phyloP scores from a whole-genome alignment of 2,113 vertebrate genomes.

The Holacanthus passer region DNA sequence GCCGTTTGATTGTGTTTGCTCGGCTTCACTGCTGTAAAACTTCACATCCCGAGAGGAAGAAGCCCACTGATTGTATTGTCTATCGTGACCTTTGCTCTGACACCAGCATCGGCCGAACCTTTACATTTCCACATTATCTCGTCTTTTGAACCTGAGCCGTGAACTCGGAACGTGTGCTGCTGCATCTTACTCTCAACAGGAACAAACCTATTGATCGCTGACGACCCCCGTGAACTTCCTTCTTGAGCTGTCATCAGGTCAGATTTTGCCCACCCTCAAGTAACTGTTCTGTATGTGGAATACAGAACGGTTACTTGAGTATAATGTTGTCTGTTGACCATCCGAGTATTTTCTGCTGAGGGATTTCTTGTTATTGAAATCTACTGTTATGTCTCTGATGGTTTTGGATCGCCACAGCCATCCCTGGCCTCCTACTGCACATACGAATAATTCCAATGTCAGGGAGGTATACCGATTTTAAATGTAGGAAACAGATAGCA shows the following conservation, averaged over 20 bases:
- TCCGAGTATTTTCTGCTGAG: not conserved
- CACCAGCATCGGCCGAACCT: not conserved
- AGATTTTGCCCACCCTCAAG: too few species aligned
- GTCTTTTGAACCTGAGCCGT: not conserved
- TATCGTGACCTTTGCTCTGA: slow-evolving; percentile 7
- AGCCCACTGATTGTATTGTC: not conserved
- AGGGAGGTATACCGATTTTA: not conserved
- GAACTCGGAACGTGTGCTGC: not conserved
- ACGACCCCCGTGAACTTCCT: not conserved
- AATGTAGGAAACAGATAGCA: not conserved
- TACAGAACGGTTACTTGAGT: too few species aligned
- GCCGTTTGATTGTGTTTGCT: not conserved
- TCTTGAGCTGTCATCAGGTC: not conserved
- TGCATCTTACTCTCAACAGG: not conserved
- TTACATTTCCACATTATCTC: not conserved
- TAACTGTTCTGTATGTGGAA: not conserved
- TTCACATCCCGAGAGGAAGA: not conserved
- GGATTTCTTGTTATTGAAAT: not conserved
- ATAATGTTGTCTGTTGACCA: not conserved
- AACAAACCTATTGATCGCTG: not conserved
- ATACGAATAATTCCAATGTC: not conserved
- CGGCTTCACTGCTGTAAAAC: not conserved
- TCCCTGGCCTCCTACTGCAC: not conserved
- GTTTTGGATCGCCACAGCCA: not conserved
- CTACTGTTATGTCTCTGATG: not conserved